Evolutionary conservation across 2,888 invertebrate genomes (phyloP), one percentile per base, ranked within the genome.

Genomic region (Muschampia plurimacula): DNA sequence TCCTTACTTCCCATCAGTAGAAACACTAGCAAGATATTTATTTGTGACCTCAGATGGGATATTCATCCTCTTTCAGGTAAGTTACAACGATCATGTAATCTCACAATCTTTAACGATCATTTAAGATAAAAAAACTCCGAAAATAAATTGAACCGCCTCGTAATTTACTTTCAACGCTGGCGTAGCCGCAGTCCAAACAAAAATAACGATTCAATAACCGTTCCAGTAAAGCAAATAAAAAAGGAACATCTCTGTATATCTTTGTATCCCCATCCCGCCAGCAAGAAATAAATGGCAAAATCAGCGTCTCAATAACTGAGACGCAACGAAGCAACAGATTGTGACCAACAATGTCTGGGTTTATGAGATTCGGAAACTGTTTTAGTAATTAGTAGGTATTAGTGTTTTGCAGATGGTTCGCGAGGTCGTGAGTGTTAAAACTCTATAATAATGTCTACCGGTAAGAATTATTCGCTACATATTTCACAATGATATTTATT

Each of bases 261-360:
- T n/a, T n/a, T 63, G 28, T 70, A 70, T 71, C 46, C 65, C 49
- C 55, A 60, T 59, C 59, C 65, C 46, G 57, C 57, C 57, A 70
- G 22, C 55, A 22, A 55, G 55, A 55, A 55, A 55, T 55, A 55
- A 65, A 70, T 65, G 59, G 59, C 64, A 46, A 46, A 70, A 70
- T 59, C 65, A 70, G 65, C 46, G 65, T 70, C n/a, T 70, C 69
- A 64, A 70, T 70, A 70, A 64, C 44, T 57, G 63, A 39, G 64
- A 44, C 44, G n/a, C 68, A 60, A 36, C 52, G 64, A 28, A 69
- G 69, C 69, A 70, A 65, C 70, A 70, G 65, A 70, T 70, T 59
- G 59, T 8, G 22, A 12, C 5, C 32, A 15, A 22, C 22, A 22
- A 22, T 22, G 22, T 22, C 22, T 22, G 22, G 22, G 22, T 22